Conservation (phyloP, 1,140 invertebrate genomes). For the Tetramorium parvispinum region DNA sequence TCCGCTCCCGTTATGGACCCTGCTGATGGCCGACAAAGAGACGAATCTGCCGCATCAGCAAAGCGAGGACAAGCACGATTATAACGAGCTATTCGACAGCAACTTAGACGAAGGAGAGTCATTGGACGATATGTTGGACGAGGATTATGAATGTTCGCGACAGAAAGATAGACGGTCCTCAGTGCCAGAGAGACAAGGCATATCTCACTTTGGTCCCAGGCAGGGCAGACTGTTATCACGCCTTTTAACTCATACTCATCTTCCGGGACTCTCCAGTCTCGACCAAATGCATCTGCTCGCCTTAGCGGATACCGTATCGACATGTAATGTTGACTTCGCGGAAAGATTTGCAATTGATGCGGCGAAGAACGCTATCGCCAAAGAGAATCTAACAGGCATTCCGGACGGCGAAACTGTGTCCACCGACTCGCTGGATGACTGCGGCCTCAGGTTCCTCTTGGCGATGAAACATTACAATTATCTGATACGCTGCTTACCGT, state of each 20-base stretch:
- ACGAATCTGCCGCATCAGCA: slow-evolving; percentile 82
- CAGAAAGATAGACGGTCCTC: slow-evolving; percentile 89
- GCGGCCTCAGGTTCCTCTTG: slow-evolving; percentile 97
- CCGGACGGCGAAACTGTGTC: slow-evolving; percentile 88
- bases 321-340: slow-evolving; percentile 94
- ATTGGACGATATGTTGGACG: slow-evolving; percentile 92
- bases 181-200: slow-evolving; percentile 89
- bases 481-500: slow-evolving; percentile 94
- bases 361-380: slow-evolving; percentile 89
- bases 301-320: slow-evolving; percentile 98
- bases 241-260: slow-evolving; percentile 97
- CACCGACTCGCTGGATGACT: slow-evolving; percentile 97
- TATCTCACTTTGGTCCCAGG: slow-evolving; percentile 93
- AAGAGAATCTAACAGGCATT: slow-evolving; percentile 89
- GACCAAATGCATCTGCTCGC: slow-evolving; percentile 99
- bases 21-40: slow-evolving; percentile 97
- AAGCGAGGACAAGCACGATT: slow-evolving; percentile 88
- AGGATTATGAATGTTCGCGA: slow-evolving; percentile 88
- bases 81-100: slow-evolving; percentile 94
- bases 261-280: slow-evolving; percentile 98
- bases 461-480: slow-evolving; percentile 99
- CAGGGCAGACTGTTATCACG: slow-evolving; percentile 94
- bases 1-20: slow-evolving; percentile 97
- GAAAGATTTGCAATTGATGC: slow-evolving; percentile 93
- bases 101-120: slow-evolving; percentile 92